Evolutionary conservation across 2,113 vertebrate genomes (phyloP).

Genomic region (Hepsetus odoe): DNA sequence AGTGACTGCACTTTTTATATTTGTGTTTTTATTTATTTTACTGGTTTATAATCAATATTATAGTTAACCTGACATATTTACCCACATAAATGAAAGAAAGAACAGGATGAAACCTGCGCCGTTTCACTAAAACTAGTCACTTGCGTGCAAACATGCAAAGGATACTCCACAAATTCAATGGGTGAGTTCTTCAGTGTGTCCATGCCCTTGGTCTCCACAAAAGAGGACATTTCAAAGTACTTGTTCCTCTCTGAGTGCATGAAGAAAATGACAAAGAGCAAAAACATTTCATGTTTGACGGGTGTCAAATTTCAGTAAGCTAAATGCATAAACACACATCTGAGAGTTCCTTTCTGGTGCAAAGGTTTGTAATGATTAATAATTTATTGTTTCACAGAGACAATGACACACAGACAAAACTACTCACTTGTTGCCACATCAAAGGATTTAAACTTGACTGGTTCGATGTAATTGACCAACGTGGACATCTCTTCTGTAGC

Average conservation of each 20-base stretch:
- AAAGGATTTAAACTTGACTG: conserved; percentile 90
- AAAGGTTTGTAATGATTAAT: too few species aligned
- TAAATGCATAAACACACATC: background rate
- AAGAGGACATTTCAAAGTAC: conserved; percentile 90
- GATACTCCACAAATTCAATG: conserved; percentile 91
- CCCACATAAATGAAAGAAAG: too few species aligned
- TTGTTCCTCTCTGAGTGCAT: conserved; percentile 79
- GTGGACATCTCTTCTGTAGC: conserved; percentile 93
- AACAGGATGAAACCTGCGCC: too few species aligned
- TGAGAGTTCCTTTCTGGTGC: too few species aligned
- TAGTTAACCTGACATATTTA: too few species aligned
- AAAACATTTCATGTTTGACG: background rate
- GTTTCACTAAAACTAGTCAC: too few species aligned
- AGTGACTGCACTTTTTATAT: too few species aligned
- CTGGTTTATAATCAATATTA: too few species aligned
- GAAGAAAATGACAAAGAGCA: background rate
- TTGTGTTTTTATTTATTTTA: too few species aligned
- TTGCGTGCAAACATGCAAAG: conserved; percentile 61
- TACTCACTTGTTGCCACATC: conserved; percentile 84
- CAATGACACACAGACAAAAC: too few species aligned
- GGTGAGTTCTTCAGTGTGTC: conserved; percentile 85
- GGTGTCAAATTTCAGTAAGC: background rate
- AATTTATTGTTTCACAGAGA: too few species aligned
- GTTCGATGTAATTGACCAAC: conserved; percentile 88
- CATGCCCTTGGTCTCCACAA: conserved; percentile 91